A percentile compares a stretch with the other conserved stretches of the same genome.
phyloP scores from a whole-genome alignment of 2,888 invertebrate genomes.

The Microctonus aethiopoides region DNA sequence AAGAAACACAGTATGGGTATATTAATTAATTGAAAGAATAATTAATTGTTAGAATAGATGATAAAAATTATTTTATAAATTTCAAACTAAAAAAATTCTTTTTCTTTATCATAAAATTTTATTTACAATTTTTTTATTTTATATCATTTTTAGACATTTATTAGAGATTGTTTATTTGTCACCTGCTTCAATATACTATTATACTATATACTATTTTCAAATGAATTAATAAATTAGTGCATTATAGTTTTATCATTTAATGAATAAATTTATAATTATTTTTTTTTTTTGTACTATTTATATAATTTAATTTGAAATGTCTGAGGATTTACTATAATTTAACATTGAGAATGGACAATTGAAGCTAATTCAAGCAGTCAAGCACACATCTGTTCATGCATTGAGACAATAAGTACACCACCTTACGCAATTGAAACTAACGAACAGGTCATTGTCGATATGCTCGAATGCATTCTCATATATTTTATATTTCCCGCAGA shows the following conservation, averaged over 20 bases:
- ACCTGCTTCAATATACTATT: too few species aligned
- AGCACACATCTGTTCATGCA: background rate
- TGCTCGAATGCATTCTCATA: constrained; percentile 44
- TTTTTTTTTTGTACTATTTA: background rate
- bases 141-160: too few species aligned
- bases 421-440: constrained; percentile 37
- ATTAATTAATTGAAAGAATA: background rate
- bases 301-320: background rate
- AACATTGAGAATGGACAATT: background rate
- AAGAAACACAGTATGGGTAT: background rate
- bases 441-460: constrained; percentile 54
- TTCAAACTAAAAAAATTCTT: too few species aligned
- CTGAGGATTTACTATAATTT: background rate
- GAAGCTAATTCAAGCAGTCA: background rate
- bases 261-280: too few species aligned
- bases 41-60: background rate
- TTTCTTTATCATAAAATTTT: too few species aligned
- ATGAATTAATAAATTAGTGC: too few species aligned
- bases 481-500: background rate
- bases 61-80: too few species aligned
- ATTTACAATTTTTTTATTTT: too few species aligned
- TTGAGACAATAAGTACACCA: constrained; percentile 8
- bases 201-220: too few species aligned
- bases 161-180: too few species aligned
- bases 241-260: too few species aligned